Percentiles rank a stretch among this genome's conserved stretches.
Conservation (phyloP, 1,140 invertebrate species). For the Sycophaga agraensis region DNA sequence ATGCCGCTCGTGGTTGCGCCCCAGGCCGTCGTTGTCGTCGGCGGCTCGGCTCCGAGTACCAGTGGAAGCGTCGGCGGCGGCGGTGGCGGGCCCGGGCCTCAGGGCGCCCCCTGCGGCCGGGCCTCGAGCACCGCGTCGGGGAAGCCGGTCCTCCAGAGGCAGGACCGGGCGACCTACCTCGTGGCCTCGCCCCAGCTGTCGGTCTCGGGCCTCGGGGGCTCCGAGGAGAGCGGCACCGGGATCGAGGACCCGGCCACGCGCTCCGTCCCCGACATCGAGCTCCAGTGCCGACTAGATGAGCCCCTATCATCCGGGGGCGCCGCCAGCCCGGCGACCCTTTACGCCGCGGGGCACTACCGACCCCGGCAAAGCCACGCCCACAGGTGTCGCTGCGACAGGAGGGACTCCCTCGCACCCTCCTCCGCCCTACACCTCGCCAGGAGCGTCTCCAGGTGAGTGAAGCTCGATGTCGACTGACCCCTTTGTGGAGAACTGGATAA, state of each 20-base stretch:
- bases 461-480: no score
- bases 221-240: conserved; percentile 72
- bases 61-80: conserved; percentile 37
- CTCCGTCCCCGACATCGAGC: conserved; percentile 85
- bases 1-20: conserved; percentile 32
- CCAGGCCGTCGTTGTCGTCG: conserved; percentile 16
- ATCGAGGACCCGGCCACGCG: conserved; percentile 70
- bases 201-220: conserved; percentile 69
- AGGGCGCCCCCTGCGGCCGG: not conserved
- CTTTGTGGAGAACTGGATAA: no score
- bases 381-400: conserved; percentile 69
- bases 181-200: conserved; percentile 75
- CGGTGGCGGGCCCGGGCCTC: conserved; percentile 39
- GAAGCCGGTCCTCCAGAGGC: conserved; percentile 79
- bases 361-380: conserved; percentile 42
- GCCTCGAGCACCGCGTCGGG: conserved; percentile 43
- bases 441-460: conserved; percentile 69
- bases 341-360: conserved; percentile 38
- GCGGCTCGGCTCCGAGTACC: conserved; percentile 35
- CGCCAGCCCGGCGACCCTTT: conserved; percentile 48
- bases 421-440: conserved; percentile 72
- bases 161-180: conserved; percentile 77
- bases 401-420: conserved; percentile 74
- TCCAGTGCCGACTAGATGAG: conserved; percentile 70
- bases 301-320: conserved; percentile 48